phyloP scores from a whole-genome alignment of 2,888 invertebrate species.

The Chymomyza caudatula region DNA sequence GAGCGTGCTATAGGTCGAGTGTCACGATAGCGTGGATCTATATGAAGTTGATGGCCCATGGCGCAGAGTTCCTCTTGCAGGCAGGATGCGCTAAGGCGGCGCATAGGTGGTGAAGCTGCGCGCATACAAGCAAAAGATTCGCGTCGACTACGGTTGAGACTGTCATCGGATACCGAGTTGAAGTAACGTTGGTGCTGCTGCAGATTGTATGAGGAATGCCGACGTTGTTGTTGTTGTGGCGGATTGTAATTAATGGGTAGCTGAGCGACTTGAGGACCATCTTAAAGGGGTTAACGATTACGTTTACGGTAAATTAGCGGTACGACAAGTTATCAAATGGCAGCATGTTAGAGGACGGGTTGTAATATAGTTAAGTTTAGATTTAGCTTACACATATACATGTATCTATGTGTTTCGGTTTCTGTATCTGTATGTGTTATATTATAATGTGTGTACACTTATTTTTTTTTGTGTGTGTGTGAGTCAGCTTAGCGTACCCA shows the following conservation, averaged over 20 bases:
- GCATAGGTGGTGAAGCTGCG: conserved; percentile 64
- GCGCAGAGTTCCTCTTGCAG: conserved; percentile 76
- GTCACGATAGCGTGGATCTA: conserved; percentile 77
- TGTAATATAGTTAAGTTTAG: conserved; percentile 39
- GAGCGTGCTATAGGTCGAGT: conserved; percentile 76
- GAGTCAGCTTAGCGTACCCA: conserved; percentile 45
- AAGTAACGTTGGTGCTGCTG: conserved; percentile 57
- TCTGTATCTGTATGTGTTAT: conserved; percentile 18
- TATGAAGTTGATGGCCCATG: conserved; percentile 75
- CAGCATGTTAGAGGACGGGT: conserved; percentile 65
- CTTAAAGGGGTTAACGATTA: conserved; percentile 14
- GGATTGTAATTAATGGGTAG: conserved; percentile 27
- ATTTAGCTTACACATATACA: conserved; percentile 59
- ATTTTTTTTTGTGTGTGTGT: conserved; percentile 1
- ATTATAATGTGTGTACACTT: not conserved
- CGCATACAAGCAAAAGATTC: conserved; percentile 68
- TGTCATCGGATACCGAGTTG: conserved; percentile 77
- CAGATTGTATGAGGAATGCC: conserved; percentile 63
- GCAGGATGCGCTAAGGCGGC: conserved; percentile 75
- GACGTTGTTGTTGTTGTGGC: conserved; percentile 58
- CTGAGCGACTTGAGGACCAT: conserved; percentile 36
- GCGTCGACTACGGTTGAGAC: conserved; percentile 72
- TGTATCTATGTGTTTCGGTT: conserved; percentile 25
- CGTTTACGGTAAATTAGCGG: conserved; percentile 6
- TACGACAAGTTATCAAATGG: conserved; percentile 27